These are phyloP conservation scores for Eidolon dupreanum DNA, from an alignment of 2,797 vertebrate genomes.

Conservation along the genomic window DNA sequence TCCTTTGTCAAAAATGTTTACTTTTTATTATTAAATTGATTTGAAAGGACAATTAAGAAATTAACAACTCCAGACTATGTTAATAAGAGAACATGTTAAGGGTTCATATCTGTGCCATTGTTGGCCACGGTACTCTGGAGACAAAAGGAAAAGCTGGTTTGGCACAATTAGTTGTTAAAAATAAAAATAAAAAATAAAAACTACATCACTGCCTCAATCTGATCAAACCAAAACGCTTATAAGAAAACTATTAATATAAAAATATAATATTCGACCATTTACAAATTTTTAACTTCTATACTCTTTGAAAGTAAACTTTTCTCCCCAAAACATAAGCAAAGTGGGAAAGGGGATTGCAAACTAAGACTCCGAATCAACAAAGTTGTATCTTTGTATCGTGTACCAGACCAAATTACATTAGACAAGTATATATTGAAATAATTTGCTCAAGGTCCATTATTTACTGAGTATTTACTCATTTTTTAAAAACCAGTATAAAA, in stretches of 20 bases:
- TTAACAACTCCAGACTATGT: not conserved
- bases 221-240: conserved; percentile 22
- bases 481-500: conserved; percentile 21
- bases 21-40: conserved; percentile 10
- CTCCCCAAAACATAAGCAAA: conserved; percentile 44
- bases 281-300: conserved; percentile 18
- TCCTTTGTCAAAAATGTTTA: conserved; percentile 22
- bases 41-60: conserved; percentile 41
- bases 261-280: conserved; percentile 28
- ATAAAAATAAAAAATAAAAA: not conserved
- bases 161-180: conserved; percentile 18
- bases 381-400: not conserved
- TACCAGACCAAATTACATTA: not conserved
- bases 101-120: not conserved
- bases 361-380: not conserved
- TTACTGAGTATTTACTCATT: not conserved
- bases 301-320: not conserved
- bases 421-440: not conserved
- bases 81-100: not conserved
- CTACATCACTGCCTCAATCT: not conserved
- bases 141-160: conserved; percentile 19
- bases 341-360: not conserved
- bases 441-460: conserved; percentile 30
- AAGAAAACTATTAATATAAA: conserved; percentile 21
- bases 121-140: not conserved